Conservation (phyloP, 2,888 invertebrate genomes). For the Agonum fuliginosum region DNA sequence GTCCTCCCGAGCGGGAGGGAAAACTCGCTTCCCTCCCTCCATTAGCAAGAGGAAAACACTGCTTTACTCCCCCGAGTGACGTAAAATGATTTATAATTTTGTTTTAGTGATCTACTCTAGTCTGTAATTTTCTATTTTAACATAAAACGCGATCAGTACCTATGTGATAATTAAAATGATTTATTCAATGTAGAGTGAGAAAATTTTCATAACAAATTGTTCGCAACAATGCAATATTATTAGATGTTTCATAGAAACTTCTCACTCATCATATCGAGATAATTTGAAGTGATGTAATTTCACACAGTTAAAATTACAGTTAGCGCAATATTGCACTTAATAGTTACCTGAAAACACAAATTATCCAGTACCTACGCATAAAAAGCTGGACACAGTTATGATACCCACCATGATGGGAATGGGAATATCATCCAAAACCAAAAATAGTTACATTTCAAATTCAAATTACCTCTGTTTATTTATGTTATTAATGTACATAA, state of each 20-base stretch:
- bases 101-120: slow-evolving; percentile 4
- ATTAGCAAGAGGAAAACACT: too few relatives aligned
- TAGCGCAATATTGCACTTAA: slow-evolving; percentile 35
- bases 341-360: background rate
- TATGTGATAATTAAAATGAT: slow-evolving; percentile 34
- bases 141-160: slow-evolving; percentile 21
- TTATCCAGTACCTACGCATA: background rate
- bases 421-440: too few relatives aligned
- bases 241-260: slow-evolving; percentile 24
- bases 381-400: background rate
- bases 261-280: slow-evolving; percentile 47
- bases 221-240: slow-evolving; percentile 23
- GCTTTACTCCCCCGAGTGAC: too few relatives aligned
- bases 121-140: slow-evolving; percentile 19
- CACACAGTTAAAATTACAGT: slow-evolving; percentile 44
- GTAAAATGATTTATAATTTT: background rate
- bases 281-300: slow-evolving; percentile 34
- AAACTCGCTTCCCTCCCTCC: too few relatives aligned
- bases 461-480: too few relatives aligned
- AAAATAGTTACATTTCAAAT: too few relatives aligned
- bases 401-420: background rate
- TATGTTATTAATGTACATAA: too few relatives aligned
- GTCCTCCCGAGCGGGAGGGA: too few relatives aligned
- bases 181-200: slow-evolving; percentile 31
- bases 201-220: slow-evolving; percentile 17